Base-by-base conservation (phyloP, 2,113 vertebrate species). In the Narcine bancroftii region DNA sequence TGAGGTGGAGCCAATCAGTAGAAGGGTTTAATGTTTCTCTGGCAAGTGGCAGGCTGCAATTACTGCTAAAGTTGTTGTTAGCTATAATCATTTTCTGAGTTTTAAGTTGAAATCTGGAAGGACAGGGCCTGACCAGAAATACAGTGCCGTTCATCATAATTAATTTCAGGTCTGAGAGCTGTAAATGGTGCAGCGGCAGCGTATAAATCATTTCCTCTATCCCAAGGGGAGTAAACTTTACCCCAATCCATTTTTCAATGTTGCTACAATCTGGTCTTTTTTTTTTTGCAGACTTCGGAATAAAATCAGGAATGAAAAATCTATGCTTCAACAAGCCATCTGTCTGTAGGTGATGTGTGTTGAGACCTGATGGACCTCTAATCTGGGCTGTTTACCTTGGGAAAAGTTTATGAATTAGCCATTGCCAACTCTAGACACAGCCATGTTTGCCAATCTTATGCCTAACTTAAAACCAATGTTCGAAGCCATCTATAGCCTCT, bases 81-180 rank as follows among this genome's bases (percentile, higher is more conserved):
- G 47, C 29, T 19, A 85, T 60, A 85, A 85, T 56, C 2, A n/a
- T 83, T 56, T 83, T 36, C 79, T n/a, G 47, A 15, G 79, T 56
- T 83, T 56, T n/a, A 83, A 83, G 26, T 56, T 83, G 79, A 56
- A 17, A 56, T n/a, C 56, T 83, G 79, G 53, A 17, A 11, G 47
- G 79, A 15, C 29, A 13, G 79, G 76, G 76, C 76, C 76, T 26
- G 42, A 29, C 21, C 42, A 15, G 36, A 47, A 79, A 79, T 79
- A 79, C 45, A 10, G 76, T 60, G 81, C 81, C 53, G 81, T 60
- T 85, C 81, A 85, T 60, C 33, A 19, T 60, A 85, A 60, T 85
- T 60, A 2, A 56, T 36, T 36, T 56, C 81, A 85, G 36, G 29
- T 53, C 81, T 60, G 33, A 56, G 33, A 83, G 50, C 26, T n/a